Evolutionary conservation across 2,797 vertebrate species (phyloP).

Genomic region (Lutjanus campechanus): DNA sequence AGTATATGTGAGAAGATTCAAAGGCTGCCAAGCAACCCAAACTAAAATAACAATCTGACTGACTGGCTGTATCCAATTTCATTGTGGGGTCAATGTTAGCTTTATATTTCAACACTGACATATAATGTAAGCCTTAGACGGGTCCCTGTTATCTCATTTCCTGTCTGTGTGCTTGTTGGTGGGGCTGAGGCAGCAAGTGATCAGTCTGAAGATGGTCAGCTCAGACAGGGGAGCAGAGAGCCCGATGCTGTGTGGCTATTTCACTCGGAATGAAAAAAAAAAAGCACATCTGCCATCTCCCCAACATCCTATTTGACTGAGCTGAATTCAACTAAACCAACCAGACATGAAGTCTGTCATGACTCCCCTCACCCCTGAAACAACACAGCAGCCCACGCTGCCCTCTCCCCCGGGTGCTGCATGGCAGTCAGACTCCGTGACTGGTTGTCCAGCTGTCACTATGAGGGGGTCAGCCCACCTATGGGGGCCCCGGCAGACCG

Average conservation of each 20-base stretch:
- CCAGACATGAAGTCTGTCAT: conserved; percentile 1
- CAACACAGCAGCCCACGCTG: conserved; percentile 13
- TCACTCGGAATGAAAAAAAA: neutral
- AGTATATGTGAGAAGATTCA: neutral
- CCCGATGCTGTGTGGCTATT: neutral
- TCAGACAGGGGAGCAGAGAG: neutral
- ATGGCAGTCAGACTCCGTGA: conserved; percentile 12
- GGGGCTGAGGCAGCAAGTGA: neutral
- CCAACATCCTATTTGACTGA: neutral
- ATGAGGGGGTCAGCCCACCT: conserved; percentile 48
- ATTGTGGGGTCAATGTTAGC: neutral
- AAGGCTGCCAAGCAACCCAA: neutral
- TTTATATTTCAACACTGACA: neutral
- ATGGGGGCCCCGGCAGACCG: conserved; percentile 8
- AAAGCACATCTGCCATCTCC: neutral
- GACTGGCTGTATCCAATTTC: neutral
- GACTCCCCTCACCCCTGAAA: conserved; percentile 39
- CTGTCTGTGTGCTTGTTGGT: neutral
- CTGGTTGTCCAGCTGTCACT: conserved; percentile 65
- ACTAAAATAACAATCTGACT: neutral
- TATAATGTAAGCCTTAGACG: too few relatives aligned
- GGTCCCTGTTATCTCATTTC: conserved; percentile 6
- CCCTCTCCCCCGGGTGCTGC: neutral
- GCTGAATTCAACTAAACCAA: neutral
- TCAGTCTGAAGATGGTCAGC: conserved; percentile 7